A percentile compares a stretch with the other conserved stretches of the same genome.
Conservation (phyloP, 1,140 invertebrate genomes). For the Pygmarrhopalites habei region DNA sequence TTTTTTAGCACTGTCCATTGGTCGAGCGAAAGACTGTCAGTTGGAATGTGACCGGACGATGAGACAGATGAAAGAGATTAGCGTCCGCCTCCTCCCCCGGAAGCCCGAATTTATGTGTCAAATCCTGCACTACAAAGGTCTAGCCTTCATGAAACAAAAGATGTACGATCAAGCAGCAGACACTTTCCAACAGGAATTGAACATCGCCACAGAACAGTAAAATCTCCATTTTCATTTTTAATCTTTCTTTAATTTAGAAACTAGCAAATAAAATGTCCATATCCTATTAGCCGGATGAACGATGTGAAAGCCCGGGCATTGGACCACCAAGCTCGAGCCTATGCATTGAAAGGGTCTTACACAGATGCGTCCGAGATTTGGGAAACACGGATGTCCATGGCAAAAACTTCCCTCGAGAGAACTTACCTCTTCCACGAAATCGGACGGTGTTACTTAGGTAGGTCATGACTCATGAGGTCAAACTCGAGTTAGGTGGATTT, state of each 20-base stretch:
- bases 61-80: slow-evolving; percentile 39
- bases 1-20: slow-evolving; percentile 35
- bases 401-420: slow-evolving; percentile 32
- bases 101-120: slow-evolving; percentile 35
- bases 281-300: slow-evolving; percentile 20
- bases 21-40: slow-evolving; percentile 36
- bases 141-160: slow-evolving; percentile 31
- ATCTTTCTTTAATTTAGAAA: too few species aligned
- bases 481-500: too few species aligned
- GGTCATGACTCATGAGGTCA: neutral
- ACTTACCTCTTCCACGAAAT: slow-evolving; percentile 39
- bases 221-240: too few species aligned
- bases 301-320: slow-evolving; percentile 30
- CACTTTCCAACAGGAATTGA: slow-evolving; percentile 33
- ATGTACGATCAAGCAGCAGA: slow-evolving; percentile 27
- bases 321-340: slow-evolving; percentile 26
- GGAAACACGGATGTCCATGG: slow-evolving; percentile 27
- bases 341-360: slow-evolving; percentile 30
- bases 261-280: neutral
- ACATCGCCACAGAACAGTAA: slow-evolving; percentile 29
- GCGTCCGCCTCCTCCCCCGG: slow-evolving; percentile 24
- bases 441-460: slow-evolving; percentile 36
- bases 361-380: slow-evolving; percentile 36
- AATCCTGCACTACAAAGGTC: slow-evolving; percentile 36
- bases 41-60: slow-evolving; percentile 37